Conservation (phyloP, 2,113 vertebrate species). For the Gobius niger region DNA sequence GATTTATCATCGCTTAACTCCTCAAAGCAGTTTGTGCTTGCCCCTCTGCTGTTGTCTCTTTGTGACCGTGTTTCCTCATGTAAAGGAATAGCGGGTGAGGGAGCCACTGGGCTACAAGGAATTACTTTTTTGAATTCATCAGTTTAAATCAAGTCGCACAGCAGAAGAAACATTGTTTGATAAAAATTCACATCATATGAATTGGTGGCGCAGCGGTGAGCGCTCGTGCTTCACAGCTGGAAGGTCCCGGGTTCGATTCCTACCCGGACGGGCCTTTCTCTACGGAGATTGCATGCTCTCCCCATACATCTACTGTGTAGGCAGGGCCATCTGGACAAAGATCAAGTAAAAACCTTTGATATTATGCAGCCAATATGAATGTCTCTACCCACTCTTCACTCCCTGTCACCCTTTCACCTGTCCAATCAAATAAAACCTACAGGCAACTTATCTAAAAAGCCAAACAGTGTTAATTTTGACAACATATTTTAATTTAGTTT, state of each 20-base stretch:
- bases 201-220: background rate
- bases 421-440: no score
- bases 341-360: slow-evolving; percentile 1
- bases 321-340: slow-evolving; percentile 5
- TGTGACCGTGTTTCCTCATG: slow-evolving; percentile 7
- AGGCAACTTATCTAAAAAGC: no score
- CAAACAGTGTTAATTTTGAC: no score
- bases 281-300: background rate
- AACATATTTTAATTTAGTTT: no score
- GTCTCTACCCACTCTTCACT: no score
- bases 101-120: background rate
- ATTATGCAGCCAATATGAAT: background rate
- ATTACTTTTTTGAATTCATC: background rate
- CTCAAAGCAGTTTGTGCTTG: slow-evolving; percentile 26
- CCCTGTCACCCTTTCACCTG: no score
- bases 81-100: background rate
- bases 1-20: slow-evolving; percentile 51
- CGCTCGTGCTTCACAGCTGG: no score
- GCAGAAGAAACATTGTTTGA: no score
- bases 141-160: no score
- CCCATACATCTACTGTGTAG: background rate
- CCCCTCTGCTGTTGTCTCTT: background rate
- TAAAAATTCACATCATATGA: background rate
- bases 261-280: background rate
- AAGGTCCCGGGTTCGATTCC: no score